A percentile compares a stretch with the other conserved stretches of the same genome.
phyloP scores from a whole-genome alignment of 1,140 invertebrate genomes.

The Hypsibius dujardini region DNA sequence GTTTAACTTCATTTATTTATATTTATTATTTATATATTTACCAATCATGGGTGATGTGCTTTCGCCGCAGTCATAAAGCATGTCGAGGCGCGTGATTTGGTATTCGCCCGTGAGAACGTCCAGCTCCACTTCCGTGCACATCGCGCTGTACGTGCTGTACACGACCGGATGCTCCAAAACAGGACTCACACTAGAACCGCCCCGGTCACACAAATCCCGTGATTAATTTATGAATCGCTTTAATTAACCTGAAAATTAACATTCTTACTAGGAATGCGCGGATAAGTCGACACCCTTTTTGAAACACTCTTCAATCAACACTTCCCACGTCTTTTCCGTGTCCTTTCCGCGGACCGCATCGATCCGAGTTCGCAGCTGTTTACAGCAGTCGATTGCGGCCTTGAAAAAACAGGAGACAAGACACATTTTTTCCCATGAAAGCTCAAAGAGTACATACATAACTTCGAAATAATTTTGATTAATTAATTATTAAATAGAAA shows the following conservation, averaged over 20 bases:
- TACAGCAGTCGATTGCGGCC: conserved; percentile 50
- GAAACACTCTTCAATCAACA: conserved; percentile 42
- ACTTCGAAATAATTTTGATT: no score
- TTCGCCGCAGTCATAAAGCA: conserved; percentile 29
- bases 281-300: conserved; percentile 44
- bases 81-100: conserved; percentile 38
- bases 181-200: neutral
- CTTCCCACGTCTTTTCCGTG: conserved; percentile 44
- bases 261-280: conserved; percentile 42
- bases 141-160: conserved; percentile 62
- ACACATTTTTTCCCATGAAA: neutral
- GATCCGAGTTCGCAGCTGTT: conserved; percentile 43
- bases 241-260: neutral
- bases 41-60: neutral
- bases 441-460: no score
- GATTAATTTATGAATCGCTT: neutral
- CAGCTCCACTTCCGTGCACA: conserved; percentile 53
- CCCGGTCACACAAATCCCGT: neutral
- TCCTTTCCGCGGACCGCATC: conserved; percentile 43
- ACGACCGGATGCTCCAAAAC: conserved; percentile 47
- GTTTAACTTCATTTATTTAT: no score
- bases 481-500: conserved; percentile 21
- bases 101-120: conserved; percentile 62
- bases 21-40: neutral
- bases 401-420: conserved; percentile 25